Evolutionary conservation across 2,797 vertebrate genomes (phyloP).

Genomic region (Adelosebastes latens): DNA sequence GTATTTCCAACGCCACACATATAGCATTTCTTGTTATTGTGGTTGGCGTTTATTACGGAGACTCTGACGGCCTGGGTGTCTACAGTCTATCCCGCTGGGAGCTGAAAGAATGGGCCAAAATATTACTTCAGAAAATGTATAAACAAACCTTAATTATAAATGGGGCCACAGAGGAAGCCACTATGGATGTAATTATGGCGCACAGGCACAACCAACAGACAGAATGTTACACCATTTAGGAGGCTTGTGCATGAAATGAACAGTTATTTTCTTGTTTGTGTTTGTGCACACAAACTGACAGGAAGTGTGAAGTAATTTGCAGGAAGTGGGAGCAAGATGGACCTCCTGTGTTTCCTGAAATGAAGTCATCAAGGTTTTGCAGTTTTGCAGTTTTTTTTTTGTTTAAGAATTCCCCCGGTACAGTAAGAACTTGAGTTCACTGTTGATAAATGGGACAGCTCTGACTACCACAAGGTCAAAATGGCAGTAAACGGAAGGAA

Average conservation of each 20-base stretch:
- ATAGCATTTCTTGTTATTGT: constrained; percentile 72
- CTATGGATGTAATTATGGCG: constrained; percentile 64
- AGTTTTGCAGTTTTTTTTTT: background rate
- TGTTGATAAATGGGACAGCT: constrained; percentile 42
- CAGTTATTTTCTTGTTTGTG: constrained; percentile 63
- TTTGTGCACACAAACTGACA: constrained; percentile 32
- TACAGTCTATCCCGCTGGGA: constrained; percentile 49
- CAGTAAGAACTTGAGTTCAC: constrained; percentile 23
- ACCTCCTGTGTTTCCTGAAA: constrained; percentile 27
- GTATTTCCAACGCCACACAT: constrained; percentile 36
- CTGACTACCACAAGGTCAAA: constrained; percentile 42
- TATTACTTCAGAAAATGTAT: constrained; percentile 64
- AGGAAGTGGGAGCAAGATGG: constrained; percentile 53
- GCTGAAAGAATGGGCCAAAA: constrained; percentile 57
- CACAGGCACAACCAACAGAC: constrained; percentile 38
- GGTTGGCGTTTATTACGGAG: constrained; percentile 42
- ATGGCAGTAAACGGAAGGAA: constrained; percentile 55
- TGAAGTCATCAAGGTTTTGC: constrained; percentile 25
- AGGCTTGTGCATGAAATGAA: constrained; percentile 36
- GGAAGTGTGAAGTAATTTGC: constrained; percentile 46
- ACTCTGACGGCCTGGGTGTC: constrained; percentile 44
- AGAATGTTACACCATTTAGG: constrained; percentile 29
- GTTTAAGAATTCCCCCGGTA: background rate
- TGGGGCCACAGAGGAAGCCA: constrained; percentile 39
- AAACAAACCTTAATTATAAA: constrained; percentile 70